Evolutionary conservation across 2,888 invertebrate species (phyloP).

Genomic region (Onchidella celtica): DNA sequence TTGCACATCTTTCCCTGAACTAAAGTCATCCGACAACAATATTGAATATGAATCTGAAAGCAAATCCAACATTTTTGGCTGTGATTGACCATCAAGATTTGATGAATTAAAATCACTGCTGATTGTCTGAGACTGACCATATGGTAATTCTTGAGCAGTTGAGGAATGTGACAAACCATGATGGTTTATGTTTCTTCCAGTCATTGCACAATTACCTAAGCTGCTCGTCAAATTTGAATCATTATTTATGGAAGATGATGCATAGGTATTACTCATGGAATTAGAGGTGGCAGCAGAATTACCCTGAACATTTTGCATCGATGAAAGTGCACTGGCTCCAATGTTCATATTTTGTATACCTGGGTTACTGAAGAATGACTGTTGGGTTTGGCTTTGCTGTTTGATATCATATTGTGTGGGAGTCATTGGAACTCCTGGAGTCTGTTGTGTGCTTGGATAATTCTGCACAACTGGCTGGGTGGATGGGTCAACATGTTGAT

Average conservation of each 20-base stretch:
- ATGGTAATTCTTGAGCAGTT: not conserved
- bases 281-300: not conserved
- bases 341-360: no score
- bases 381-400: no score
- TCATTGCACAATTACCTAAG: not conserved
- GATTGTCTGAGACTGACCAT: not conserved
- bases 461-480: no score
- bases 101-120: not conserved
- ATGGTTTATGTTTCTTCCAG: no score
- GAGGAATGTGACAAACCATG: not conserved
- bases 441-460: no score
- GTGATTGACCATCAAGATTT: not conserved
- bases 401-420: no score
- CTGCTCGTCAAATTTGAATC: not conserved
- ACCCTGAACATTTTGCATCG: not conserved
- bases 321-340: not conserved
- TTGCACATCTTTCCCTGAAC: not conserved
- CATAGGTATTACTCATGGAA: not conserved
- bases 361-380: no score
- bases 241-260: not conserved
- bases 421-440: not conserved
- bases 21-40: constrained; percentile 33
- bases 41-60: constrained; percentile 39
- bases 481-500: no score
- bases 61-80: constrained; percentile 43